phyloP scores from a whole-genome alignment of 1,140 invertebrate genomes.

The Drosophila bifasciata region DNA sequence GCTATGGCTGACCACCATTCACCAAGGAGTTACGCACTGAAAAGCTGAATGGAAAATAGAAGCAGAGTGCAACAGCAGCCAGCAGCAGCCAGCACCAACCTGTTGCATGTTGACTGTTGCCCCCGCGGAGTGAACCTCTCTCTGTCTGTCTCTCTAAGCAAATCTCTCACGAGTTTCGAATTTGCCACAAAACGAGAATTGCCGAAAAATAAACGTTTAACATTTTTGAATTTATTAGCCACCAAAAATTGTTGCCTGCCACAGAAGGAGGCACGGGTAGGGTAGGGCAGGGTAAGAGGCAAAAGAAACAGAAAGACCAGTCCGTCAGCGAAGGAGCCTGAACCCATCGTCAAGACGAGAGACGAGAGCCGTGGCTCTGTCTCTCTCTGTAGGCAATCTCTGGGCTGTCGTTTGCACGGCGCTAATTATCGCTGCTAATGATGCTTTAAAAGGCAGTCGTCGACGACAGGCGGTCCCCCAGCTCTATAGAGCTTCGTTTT shows the following conservation, averaged over 20 bases:
- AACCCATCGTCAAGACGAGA: constrained; percentile 1
- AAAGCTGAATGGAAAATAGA: constrained; percentile 59
- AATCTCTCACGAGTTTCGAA: constrained; percentile 81
- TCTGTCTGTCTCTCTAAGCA: constrained; percentile 30
- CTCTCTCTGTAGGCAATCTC: constrained; percentile 56
- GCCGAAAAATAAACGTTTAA: constrained; percentile 63
- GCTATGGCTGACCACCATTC: constrained; percentile 38
- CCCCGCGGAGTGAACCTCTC: too few species aligned
- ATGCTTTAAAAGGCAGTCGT: constrained; percentile 82
- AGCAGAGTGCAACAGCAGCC: constrained; percentile 28
- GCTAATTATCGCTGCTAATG: constrained; percentile 83
- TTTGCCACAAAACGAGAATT: constrained; percentile 60
- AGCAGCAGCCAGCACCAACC: constrained; percentile 35
- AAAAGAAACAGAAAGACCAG: background rate
- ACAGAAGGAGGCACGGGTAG: background rate
- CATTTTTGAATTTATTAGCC: constrained; percentile 81
- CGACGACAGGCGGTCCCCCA: constrained; percentile 73
- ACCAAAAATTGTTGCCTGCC: constrained; percentile 46
- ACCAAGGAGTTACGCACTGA: constrained; percentile 61
- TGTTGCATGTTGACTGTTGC: constrained; percentile 38
- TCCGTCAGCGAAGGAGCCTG: background rate
- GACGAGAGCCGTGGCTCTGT: too few species aligned
- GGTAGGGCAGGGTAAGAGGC: background rate
- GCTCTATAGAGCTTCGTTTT: constrained; percentile 17
- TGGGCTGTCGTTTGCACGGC: constrained; percentile 79